A percentile compares a stretch with the other conserved stretches of the same genome.
Evolutionary conservation across 2,797 vertebrate species (phyloP).

Genomic region (Aulostomus chinensis): DNA sequence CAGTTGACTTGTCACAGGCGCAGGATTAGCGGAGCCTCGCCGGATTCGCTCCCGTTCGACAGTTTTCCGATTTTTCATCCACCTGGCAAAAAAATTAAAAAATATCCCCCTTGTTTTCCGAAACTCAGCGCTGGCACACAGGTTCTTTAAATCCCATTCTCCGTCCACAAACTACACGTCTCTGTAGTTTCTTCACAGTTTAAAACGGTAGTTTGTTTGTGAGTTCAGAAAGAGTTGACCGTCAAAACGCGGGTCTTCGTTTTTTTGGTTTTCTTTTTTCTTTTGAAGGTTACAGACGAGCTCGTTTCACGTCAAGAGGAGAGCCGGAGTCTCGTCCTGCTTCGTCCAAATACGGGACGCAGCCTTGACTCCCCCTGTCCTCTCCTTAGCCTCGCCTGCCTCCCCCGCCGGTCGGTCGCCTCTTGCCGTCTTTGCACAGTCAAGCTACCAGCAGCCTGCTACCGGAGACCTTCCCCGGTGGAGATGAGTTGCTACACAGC

Average conservation of each 20-base stretch:
- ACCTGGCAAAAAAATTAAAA: too few species aligned
- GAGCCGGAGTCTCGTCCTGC: constrained; percentile 45
- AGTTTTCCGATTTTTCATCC: constrained; percentile 4
- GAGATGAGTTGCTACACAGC: constrained; percentile 11
- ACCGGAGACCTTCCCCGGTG: constrained; percentile 25
- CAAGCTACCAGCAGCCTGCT: constrained; percentile 54
- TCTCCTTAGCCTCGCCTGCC: constrained; percentile 51
- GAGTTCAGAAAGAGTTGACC: constrained; percentile 35
- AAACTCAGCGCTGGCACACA: constrained; percentile 51
- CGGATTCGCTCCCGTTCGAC: background rate
- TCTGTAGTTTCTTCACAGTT: constrained; percentile 53
- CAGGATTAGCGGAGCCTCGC: background rate
- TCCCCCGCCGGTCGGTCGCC: constrained; percentile 72
- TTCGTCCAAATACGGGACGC: constrained; percentile 72
- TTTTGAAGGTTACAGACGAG: constrained; percentile 50
- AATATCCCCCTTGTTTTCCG: constrained; percentile 49
- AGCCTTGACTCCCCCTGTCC: constrained; percentile 56
- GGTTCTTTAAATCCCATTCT: constrained; percentile 75
- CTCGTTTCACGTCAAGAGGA: constrained; percentile 50
- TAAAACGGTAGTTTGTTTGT: constrained; percentile 18
- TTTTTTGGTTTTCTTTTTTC: background rate
- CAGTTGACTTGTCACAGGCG: constrained; percentile 11
- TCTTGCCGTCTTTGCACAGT: constrained; percentile 63
- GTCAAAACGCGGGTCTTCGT: constrained; percentile 29
- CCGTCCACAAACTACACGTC: constrained; percentile 47